Evolutionary conservation across 2,113 vertebrate genomes (phyloP).

Genomic region (Aphelocoma coerulescens): DNA sequence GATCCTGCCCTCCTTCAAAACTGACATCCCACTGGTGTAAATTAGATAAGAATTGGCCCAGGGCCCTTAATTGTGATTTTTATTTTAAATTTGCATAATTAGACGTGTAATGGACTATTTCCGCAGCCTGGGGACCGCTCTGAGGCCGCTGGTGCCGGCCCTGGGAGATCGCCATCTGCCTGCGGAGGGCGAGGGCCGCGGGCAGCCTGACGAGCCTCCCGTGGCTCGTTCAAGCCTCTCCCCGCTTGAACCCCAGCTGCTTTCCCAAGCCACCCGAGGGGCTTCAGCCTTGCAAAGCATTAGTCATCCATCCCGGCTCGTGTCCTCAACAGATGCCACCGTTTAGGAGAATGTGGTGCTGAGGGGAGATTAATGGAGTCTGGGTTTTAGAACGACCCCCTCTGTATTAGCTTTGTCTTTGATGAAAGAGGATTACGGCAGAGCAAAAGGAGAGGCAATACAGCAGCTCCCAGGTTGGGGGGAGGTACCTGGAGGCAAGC

Average conservation of each 20-base stretch:
- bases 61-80: background rate
- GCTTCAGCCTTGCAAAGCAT: background rate
- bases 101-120: background rate
- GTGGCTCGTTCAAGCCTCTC: background rate
- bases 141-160: background rate
- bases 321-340: background rate
- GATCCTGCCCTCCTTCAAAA: background rate
- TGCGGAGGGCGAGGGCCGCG: background rate
- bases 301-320: background rate
- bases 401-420: background rate
- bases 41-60: background rate
- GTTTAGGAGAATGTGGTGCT: background rate
- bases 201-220: background rate
- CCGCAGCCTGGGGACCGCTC: background rate
- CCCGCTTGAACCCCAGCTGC: background rate
- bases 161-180: background rate
- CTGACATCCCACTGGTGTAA: background rate
- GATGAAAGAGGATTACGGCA: background rate
- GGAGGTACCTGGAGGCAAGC: background rate
- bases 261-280: background rate
- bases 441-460: background rate
- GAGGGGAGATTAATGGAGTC: background rate
- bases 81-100: slow-evolving; percentile 8
- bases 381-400: background rate
- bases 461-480: background rate